Conservation (phyloP, 2,888 invertebrate species). For the Ophion ventricosus region DNA sequence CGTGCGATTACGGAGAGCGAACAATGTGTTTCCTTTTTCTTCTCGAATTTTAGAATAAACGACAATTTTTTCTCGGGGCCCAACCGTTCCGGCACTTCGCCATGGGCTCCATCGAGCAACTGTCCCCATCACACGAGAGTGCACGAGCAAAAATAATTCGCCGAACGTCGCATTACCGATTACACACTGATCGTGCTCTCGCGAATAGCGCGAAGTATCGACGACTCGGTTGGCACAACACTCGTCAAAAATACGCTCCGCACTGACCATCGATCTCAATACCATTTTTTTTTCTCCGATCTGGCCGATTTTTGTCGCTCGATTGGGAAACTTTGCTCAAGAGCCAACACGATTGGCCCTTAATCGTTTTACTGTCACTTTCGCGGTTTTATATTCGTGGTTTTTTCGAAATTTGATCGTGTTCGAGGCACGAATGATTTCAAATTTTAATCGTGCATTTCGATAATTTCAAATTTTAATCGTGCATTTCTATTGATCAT, state of each 20-base stretch:
- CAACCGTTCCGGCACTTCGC: conserved; percentile 53
- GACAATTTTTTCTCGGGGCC: conserved; percentile 28
- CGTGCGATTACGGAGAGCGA: not conserved
- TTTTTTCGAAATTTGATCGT: not conserved
- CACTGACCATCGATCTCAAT: not conserved
- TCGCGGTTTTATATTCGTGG: conserved; percentile 4
- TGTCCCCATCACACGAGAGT: conserved; percentile 44
- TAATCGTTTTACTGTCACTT: conserved; percentile 37
- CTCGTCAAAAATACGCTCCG: conserved; percentile 2
- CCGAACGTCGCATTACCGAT: conserved; percentile 40
- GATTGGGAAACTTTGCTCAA: not conserved
- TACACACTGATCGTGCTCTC: not conserved
- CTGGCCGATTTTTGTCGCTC: not conserved
- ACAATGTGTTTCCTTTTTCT: not conserved
- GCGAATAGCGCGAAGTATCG: conserved; percentile 31
- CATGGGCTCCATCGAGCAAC: conserved; percentile 61
- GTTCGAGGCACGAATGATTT: not conserved
- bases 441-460: no score
- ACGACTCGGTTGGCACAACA: conserved; percentile 38
- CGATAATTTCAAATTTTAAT: no score
- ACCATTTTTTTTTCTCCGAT: not conserved
- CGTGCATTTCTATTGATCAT: no score
- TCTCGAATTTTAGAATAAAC: conserved; percentile 24
- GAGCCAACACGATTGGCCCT: conserved; percentile 13
- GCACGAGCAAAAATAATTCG: conserved; percentile 48